Conservation (phyloP, 2,113 vertebrate genomes). For the Callipepla californica region DNA sequence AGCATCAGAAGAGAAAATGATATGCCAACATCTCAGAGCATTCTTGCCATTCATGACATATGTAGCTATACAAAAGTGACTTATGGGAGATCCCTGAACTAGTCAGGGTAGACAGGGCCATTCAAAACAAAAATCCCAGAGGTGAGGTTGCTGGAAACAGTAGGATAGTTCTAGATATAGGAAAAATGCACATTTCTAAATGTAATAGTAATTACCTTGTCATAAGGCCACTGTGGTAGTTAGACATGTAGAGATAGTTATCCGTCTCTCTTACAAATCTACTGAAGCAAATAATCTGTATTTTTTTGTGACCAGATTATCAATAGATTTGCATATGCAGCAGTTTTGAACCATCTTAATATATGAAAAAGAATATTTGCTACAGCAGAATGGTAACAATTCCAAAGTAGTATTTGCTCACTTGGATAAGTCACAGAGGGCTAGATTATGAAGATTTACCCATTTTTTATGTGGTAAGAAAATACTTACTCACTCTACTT, state of each 20-base stretch:
- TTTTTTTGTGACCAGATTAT: neutral
- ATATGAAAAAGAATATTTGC: neutral
- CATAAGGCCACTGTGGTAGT: neutral
- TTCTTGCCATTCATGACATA: constrained; percentile 39
- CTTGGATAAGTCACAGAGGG: neutral
- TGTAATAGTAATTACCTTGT: neutral
- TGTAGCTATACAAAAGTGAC: neutral
- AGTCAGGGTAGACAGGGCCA: constrained; percentile 45
- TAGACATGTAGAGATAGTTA: neutral
- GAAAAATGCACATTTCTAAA: neutral
- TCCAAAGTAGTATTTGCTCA: neutral
- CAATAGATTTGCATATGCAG: neutral
- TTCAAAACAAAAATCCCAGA: constrained; percentile 31
- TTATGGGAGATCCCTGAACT: constrained; percentile 48
- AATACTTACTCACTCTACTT: neutral
- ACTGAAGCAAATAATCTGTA: neutral
- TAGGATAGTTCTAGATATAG: neutral
- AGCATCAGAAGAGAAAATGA: constrained; percentile 55
- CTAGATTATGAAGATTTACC: neutral
- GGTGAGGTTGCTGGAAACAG: neutral
- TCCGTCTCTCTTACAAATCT: neutral
- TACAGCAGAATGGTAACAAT: neutral
- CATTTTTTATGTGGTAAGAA: neutral
- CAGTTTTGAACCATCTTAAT: neutral
- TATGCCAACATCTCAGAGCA: constrained; percentile 14